Percentiles rank a stretch among this genome's conserved stretches.
phyloP scores from a whole-genome alignment of 2,888 invertebrate species.

The Strigamia crassipes region DNA sequence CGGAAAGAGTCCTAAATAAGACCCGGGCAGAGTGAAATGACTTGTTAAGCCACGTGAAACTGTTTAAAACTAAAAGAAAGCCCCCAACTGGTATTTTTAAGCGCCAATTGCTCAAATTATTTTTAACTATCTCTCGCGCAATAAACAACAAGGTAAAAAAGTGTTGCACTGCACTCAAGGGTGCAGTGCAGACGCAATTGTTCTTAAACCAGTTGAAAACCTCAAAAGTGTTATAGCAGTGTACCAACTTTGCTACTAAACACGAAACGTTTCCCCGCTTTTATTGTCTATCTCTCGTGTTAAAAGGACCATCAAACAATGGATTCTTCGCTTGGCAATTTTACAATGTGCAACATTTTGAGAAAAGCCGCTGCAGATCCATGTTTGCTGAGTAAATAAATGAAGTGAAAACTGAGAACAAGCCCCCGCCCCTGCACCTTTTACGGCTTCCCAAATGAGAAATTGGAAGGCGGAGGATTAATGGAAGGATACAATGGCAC shows the following conservation, averaged over 20 bases:
- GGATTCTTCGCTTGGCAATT: slow-evolving; percentile 37
- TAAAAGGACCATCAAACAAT: slow-evolving; percentile 42
- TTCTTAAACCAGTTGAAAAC: slow-evolving; percentile 39
- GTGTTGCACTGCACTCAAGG: slow-evolving; percentile 14
- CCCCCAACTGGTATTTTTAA: neutral
- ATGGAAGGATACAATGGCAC: slow-evolving; percentile 11
- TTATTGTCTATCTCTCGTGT: slow-evolving; percentile 36
- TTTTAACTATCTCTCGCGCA: neutral
- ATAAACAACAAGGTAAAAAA: slow-evolving; percentile 19
- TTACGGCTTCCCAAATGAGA: slow-evolving; percentile 38
- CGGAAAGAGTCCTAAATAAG: too few species aligned
- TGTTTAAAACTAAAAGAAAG: neutral
- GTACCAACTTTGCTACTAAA: slow-evolving; percentile 21
- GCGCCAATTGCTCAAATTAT: slow-evolving; percentile 14
- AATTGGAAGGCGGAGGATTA: slow-evolving; percentile 19
- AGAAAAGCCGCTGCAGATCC: slow-evolving; percentile 22
- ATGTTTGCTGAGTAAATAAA: slow-evolving; percentile 40
- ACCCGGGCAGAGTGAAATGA: too few species aligned
- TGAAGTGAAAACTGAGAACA: neutral
- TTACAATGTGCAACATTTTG: slow-evolving; percentile 39
- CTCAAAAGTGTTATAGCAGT: slow-evolving; percentile 39
- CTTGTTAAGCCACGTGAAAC: too few species aligned
- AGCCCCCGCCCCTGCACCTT: neutral
- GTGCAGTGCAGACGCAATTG: slow-evolving; percentile 12
- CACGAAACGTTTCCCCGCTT: slow-evolving; percentile 11